Conservation (phyloP, 2,797 vertebrate species). For the Smutsia temminckii region DNA sequence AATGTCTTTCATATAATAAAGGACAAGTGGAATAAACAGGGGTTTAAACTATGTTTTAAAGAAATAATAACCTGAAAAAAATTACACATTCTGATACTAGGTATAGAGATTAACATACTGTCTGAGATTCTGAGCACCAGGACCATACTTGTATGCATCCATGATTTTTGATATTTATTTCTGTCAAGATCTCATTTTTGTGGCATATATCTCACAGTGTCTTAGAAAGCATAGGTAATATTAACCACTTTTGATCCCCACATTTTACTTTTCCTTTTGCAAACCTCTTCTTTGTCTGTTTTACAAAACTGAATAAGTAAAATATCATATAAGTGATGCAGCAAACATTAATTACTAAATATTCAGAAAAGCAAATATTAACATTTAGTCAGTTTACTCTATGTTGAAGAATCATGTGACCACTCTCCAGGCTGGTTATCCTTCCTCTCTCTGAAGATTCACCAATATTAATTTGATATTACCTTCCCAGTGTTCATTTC, state of each 20-base stretch:
- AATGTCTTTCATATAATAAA: conserved; percentile 1
- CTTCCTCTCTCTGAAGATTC: background rate
- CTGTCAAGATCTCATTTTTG: background rate
- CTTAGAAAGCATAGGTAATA: background rate
- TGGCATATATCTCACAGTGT: background rate
- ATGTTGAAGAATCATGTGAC: background rate
- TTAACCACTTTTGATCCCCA: background rate
- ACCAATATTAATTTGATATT: background rate
- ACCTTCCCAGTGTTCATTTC: background rate
- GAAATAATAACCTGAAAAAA: background rate
- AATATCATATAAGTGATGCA: background rate
- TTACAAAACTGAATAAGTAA: background rate
- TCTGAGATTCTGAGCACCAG: background rate
- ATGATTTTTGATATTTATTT: background rate
- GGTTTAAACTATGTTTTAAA: background rate
- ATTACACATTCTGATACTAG: background rate
- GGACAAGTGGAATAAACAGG: background rate
- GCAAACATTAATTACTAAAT: background rate
- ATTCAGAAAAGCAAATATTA: background rate
- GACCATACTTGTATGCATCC: background rate
- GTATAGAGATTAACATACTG: background rate
- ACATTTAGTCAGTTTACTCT: background rate
- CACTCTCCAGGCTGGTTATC: background rate
- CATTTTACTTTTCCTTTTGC: background rate
- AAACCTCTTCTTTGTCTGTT: background rate